These are phyloP conservation scores for Dasyornis broadbenti DNA, from an alignment of 2,113 vertebrate genomes.

Conservation along the genomic window DNA sequence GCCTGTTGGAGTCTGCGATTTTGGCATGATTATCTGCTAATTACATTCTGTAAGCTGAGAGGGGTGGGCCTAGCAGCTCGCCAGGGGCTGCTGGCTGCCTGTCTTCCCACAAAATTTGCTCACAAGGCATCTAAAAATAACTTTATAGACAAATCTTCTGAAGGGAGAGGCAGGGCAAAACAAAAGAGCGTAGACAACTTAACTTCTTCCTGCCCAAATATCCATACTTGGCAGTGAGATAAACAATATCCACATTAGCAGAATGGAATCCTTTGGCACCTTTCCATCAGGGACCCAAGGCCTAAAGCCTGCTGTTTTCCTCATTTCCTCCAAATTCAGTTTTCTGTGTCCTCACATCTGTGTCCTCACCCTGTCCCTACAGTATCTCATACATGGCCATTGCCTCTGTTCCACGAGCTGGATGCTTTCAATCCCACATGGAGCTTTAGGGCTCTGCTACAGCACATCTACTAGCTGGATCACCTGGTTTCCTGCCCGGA, in stretches of 20 bases:
- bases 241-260: rapidly evolving
- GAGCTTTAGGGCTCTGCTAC: not conserved
- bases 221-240: rapidly evolving
- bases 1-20: not conserved
- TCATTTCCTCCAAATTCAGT: not conserved
- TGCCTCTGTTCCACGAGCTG: not conserved
- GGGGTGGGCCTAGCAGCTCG: slow-evolving; percentile 65
- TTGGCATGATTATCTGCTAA: slow-evolving; percentile 62
- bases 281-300: not conserved
- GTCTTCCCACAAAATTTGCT: slow-evolving; percentile 11
- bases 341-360: not conserved
- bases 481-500: not conserved
- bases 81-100: slow-evolving; percentile 72
- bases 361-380: rapidly evolving
- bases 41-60: slow-evolving; percentile 79
- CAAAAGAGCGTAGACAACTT: not conserved
- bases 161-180: not conserved
- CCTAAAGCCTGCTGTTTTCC: not conserved
- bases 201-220: not conserved
- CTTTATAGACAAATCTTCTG: slow-evolving; percentile 9
- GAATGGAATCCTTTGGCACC: not conserved
- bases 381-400: rapidly evolving
- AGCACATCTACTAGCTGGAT: rapidly evolving
- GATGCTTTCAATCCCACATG: rapidly evolving
- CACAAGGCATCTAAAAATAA: slow-evolving; percentile 43